Conservation (phyloP, 2,113 vertebrate genomes). For the Spea multiplicata region DNA sequence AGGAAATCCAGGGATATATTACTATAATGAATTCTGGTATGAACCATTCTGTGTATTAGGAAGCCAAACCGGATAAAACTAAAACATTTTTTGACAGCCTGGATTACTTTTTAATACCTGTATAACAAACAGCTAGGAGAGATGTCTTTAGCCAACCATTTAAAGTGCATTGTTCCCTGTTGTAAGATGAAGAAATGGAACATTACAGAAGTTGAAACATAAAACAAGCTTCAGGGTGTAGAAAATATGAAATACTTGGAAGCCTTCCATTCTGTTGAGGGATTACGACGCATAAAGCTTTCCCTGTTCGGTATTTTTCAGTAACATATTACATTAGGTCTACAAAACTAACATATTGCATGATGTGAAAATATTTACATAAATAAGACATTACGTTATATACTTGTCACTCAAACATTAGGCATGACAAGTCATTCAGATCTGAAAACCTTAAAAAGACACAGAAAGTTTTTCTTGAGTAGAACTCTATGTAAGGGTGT, state of each 20-base stretch:
- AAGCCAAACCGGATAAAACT: constrained; percentile 28
- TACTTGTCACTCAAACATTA: not conserved
- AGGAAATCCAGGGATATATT: constrained; percentile 50
- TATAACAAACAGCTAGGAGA: constrained; percentile 17
- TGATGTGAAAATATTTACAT: not conserved
- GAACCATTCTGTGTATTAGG: constrained; percentile 39
- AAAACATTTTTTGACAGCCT: constrained; percentile 31
- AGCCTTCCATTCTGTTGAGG: constrained; percentile 15
- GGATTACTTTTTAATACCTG: constrained; percentile 37
- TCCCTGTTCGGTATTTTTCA: constrained; percentile 13
- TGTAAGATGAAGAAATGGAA: constrained; percentile 30
- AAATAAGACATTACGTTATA: not conserved
- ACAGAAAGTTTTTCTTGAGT: too few relatives aligned
- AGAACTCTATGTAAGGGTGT: too few relatives aligned
- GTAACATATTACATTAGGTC: constrained; percentile 8
- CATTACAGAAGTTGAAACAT: constrained; percentile 30
- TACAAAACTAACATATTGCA: not conserved
- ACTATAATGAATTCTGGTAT: constrained; percentile 3
- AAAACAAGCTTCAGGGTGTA: constrained; percentile 25
- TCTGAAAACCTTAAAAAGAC: too few relatives aligned
- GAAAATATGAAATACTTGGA: constrained; percentile 29
- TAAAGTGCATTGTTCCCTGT: constrained; percentile 24
- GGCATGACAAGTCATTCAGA: too few relatives aligned
- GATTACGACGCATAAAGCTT: constrained; percentile 25
- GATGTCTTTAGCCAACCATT: constrained; percentile 23